A percentile compares a stretch with the other conserved stretches of the same genome.
phyloP scores from a whole-genome alignment of 1,140 invertebrate species.

The Neoseiulus cucumeris region DNA sequence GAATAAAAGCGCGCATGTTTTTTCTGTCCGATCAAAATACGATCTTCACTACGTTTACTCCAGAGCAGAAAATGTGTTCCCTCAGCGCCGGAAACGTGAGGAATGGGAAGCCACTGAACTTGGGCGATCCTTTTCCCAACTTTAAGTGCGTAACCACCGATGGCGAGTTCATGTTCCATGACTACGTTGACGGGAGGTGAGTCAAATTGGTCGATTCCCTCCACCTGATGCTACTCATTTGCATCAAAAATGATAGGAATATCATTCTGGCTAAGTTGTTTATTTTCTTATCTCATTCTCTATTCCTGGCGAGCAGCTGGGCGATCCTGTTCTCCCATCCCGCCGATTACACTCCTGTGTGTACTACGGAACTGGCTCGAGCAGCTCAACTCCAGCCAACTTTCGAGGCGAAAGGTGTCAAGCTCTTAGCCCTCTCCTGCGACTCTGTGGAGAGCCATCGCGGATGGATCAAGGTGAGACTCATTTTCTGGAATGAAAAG shows the following conservation, averaged over 20 bases:
- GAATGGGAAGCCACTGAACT: slow-evolving; percentile 26
- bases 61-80: too few species aligned
- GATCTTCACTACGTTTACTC: too few species aligned
- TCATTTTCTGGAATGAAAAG: not conserved
- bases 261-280: not conserved
- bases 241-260: not conserved
- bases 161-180: slow-evolving; percentile 51
- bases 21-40: too few species aligned
- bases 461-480: slow-evolving; percentile 52
- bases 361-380: slow-evolving; percentile 68
- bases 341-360: slow-evolving; percentile 78
- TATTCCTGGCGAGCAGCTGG: slow-evolving; percentile 40
- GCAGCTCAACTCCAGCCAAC: slow-evolving; percentile 49
- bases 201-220: slow-evolving; percentile 26
- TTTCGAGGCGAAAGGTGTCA: slow-evolving; percentile 61
- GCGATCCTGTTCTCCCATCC: slow-evolving; percentile 75
- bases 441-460: slow-evolving; percentile 57
- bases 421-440: slow-evolving; percentile 76
- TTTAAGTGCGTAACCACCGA: slow-evolving; percentile 50
- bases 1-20: too few species aligned
- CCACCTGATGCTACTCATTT: not conserved
- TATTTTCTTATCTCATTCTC: slow-evolving; percentile 1
- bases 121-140: slow-evolving; percentile 51
- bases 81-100: too few species aligned
- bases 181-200: slow-evolving; percentile 52